These are phyloP conservation scores for Luidia sarsii DNA, from an alignment of 53 echinoderm and acorn worm species.

Conservation along the genomic window DNA sequence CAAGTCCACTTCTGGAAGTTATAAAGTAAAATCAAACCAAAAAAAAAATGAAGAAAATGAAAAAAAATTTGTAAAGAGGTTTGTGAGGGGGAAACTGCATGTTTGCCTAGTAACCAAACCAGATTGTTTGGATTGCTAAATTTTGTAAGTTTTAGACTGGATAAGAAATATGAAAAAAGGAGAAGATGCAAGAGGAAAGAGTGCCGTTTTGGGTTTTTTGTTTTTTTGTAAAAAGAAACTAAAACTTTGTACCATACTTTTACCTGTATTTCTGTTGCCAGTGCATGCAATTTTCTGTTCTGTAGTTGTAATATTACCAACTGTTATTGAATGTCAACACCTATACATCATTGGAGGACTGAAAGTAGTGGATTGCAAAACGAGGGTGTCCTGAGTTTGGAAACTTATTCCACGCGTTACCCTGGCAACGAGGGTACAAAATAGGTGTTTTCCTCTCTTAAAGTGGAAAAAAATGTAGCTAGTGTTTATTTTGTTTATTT, in stretches of 20 bases:
- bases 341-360: not conserved
- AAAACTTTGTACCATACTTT: constrained; percentile 40
- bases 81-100: constrained; percentile 31
- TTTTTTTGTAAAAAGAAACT: constrained; percentile 31
- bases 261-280: constrained; percentile 1
- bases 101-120: constrained; percentile 30
- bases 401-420: not conserved
- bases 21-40: too few relatives aligned
- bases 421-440: not conserved
- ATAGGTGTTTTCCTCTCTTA: too few relatives aligned
- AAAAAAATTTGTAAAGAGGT: constrained; percentile 20
- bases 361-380: not conserved
- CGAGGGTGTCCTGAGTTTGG: too few relatives aligned
- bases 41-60: too few relatives aligned
- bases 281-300: constrained; percentile 17
- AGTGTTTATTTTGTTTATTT: too few relatives aligned
- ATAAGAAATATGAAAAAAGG: not conserved
- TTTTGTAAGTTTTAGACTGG: constrained; percentile 41
- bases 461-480: too few relatives aligned
- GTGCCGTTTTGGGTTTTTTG: not conserved
- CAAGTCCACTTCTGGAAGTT: too few relatives aligned
- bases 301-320: not conserved
- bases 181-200: not conserved
- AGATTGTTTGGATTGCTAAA: constrained; percentile 40
- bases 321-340: too few relatives aligned